A percentile compares a stretch with the other conserved stretches of the same genome.
phyloP scores from a whole-genome alignment of 2,113 vertebrate species.

The Pseudorhombus dupliciocellatus region DNA sequence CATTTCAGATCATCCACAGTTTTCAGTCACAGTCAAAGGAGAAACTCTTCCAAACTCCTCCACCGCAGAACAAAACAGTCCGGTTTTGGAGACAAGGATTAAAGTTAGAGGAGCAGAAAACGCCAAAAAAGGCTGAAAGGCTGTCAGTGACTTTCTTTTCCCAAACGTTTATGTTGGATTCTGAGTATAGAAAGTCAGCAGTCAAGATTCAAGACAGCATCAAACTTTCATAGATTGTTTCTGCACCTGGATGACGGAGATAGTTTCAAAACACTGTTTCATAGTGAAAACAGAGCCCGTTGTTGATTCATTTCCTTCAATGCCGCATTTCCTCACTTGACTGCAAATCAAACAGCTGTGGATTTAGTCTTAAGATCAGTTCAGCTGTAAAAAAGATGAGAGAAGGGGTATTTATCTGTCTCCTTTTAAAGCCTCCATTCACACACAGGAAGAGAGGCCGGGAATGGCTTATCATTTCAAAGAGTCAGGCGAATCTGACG shows the following conservation, averaged over 20 bases:
- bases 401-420: slow-evolving; percentile 26
- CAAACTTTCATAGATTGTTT: neutral
- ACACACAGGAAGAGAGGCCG: slow-evolving; percentile 12
- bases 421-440: slow-evolving; percentile 21
- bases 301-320: slow-evolving; percentile 38
- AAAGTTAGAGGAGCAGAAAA: slow-evolving; percentile 17
- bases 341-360: slow-evolving; percentile 54
- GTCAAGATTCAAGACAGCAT: neutral
- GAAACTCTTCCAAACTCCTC: slow-evolving; percentile 18
- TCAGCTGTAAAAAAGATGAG: slow-evolving; percentile 43
- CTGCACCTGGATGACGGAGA: no score
- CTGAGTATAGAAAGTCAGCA: neutral
- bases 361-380: slow-evolving; percentile 47
- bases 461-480: slow-evolving; percentile 37
- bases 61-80: slow-evolving; percentile 19
- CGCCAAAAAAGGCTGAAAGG: slow-evolving; percentile 16
- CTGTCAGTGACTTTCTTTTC: slow-evolving; percentile 43
- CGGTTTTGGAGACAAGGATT: slow-evolving; percentile 11
- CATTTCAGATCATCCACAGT: slow-evolving; percentile 60
- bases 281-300: slow-evolving; percentile 4
- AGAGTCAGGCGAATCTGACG: slow-evolving; percentile 6
- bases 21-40: slow-evolving; percentile 61
- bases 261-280: neutral
- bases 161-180: slow-evolving; percentile 7
- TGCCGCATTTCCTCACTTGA: slow-evolving; percentile 43